phyloP scores from a whole-genome alignment of 2,113 vertebrate species.

The Cyprinodon variegatus region DNA sequence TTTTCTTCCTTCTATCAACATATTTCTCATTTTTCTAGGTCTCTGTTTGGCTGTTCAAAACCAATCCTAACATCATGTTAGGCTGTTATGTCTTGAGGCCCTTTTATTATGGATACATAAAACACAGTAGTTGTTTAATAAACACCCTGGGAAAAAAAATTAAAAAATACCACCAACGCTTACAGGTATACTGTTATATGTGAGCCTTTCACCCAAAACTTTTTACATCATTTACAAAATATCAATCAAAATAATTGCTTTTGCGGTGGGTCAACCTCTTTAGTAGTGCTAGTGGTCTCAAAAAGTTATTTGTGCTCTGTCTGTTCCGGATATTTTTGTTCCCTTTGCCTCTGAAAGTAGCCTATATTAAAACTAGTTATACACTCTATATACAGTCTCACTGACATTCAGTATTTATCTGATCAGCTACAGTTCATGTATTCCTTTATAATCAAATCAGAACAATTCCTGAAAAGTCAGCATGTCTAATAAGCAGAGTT shows the following conservation, averaged over 20 bases:
- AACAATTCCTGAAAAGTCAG: constrained; percentile 36
- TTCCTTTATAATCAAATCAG: constrained; percentile 30
- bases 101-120: constrained; percentile 17
- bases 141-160: constrained; percentile 7
- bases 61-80: constrained; percentile 5
- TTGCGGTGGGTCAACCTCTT: constrained; percentile 67
- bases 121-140: constrained; percentile 9
- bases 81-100: constrained; percentile 13
- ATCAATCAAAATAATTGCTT: constrained; percentile 76
- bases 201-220: constrained; percentile 63
- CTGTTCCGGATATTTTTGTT: constrained; percentile 49
- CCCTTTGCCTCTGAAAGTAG: constrained; percentile 48
- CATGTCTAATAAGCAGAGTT: constrained; percentile 26
- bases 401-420: constrained; percentile 54
- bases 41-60: constrained; percentile 58
- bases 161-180: constrained; percentile 22
- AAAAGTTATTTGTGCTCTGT: constrained; percentile 68
- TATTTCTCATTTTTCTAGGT: constrained; percentile 8
- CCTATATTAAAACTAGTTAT: constrained; percentile 71
- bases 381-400: constrained; percentile 61
- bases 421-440: constrained; percentile 30
- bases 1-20: constrained; percentile 13
- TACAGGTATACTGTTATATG: constrained; percentile 41
- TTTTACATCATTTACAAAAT: constrained; percentile 84
- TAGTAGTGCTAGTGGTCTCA: constrained; percentile 67